These are phyloP conservation scores for Drosophila willistoni DNA, from an alignment of 1,140 invertebrate species.

Conservation along the genomic window DNA sequence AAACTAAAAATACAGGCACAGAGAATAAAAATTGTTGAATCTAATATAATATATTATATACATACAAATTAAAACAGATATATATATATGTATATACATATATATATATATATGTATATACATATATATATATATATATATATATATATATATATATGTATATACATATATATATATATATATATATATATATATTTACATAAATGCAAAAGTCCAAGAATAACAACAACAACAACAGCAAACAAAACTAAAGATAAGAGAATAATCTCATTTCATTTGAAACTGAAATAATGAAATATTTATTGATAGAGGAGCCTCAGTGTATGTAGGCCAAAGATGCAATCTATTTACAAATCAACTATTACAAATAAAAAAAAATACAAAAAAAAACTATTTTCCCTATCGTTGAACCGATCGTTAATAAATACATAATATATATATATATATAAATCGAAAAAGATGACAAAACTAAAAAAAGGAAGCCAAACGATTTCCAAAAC, in stretches of 20 bases:
- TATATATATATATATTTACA: slow-evolving; percentile 17
- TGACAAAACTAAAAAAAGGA: no score
- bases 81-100: slow-evolving; percentile 5
- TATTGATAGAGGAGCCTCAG: slow-evolving; percentile 46
- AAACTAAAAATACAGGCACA: slow-evolving; percentile 5
- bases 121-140: slow-evolving; percentile 17
- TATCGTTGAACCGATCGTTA: slow-evolving; percentile 8
- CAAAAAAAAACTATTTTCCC: slow-evolving; percentile 4
- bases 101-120: slow-evolving; percentile 4
- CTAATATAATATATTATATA: slow-evolving; percentile 3
- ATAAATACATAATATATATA: slow-evolving; percentile 16
- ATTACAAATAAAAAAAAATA: neutral
- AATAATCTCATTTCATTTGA: slow-evolving; percentile 16
- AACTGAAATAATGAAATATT: slow-evolving; percentile 46
- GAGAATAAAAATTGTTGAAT: slow-evolving; percentile 29
- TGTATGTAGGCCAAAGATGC: slow-evolving; percentile 50
- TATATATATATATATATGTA: neutral
- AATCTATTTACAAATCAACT: slow-evolving; percentile 66
- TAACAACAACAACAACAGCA: slow-evolving; percentile 27
- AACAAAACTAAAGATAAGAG: slow-evolving; percentile 21
- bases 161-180: neutral
- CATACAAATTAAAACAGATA: neutral
- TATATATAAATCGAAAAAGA: neutral
- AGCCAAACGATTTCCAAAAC: neutral
- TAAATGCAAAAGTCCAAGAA: slow-evolving; percentile 55